phyloP scores from a whole-genome alignment of 2,888 invertebrate genomes.

The Eupithecia vulgata region DNA sequence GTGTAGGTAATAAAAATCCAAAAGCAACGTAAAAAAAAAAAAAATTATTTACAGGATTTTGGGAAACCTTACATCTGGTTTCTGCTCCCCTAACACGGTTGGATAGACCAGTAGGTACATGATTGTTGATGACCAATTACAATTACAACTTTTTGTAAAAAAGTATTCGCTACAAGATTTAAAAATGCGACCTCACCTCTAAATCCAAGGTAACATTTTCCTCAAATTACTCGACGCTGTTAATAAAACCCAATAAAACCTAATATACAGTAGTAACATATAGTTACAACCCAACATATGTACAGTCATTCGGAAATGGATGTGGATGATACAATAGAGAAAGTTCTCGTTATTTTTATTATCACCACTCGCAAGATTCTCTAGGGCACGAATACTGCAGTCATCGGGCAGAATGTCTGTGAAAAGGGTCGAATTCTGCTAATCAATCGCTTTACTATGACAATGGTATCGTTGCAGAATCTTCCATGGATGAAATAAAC shows the following conservation, averaged over 20 bases:
- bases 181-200: not conserved
- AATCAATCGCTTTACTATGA: too few species aligned
- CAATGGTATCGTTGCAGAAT: too few species aligned
- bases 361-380: slow-evolving; percentile 29
- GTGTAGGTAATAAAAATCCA: not conserved
- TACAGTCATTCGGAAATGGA: slow-evolving; percentile 30
- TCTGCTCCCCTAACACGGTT: too few species aligned
- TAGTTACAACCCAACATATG: slow-evolving; percentile 7
- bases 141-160: too few species aligned
- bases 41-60: too few species aligned
- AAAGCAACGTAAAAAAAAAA: not conserved
- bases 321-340: slow-evolving; percentile 29
- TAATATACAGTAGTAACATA: not conserved
- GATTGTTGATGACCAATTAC: too few species aligned
- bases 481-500: too few species aligned
- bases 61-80: too few species aligned
- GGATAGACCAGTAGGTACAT: too few species aligned
- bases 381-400: slow-evolving; percentile 42
- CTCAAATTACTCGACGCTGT: slow-evolving; percentile 20
- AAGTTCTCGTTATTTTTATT: slow-evolving; percentile 35
- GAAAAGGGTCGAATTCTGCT: too few species aligned
- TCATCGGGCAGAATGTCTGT: slow-evolving; percentile 41
- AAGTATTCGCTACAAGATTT: too few species aligned
- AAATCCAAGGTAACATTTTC: slow-evolving; percentile 9
- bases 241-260: slow-evolving; percentile 30